Percentiles rank a stretch among this genome's conserved stretches.
Conservation (phyloP, 2,797 vertebrate genomes). For the Eospalax fontanierii region DNA sequence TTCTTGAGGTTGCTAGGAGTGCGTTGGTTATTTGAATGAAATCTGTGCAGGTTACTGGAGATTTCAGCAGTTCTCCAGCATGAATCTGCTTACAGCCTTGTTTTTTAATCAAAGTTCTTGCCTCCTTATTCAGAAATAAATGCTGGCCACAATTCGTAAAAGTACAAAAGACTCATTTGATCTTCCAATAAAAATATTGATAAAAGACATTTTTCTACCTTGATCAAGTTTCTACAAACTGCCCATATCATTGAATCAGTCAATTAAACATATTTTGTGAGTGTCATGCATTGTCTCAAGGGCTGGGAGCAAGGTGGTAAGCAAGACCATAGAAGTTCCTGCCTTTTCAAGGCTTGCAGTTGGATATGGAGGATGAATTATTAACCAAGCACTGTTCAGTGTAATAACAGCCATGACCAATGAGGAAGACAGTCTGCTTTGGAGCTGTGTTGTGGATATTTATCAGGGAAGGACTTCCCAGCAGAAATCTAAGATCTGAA, state of each 20-base stretch:
- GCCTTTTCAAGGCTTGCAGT: not conserved
- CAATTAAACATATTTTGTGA: not conserved
- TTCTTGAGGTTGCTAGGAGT: conserved; percentile 42
- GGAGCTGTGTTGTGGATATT: not conserved
- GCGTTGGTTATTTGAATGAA: not conserved
- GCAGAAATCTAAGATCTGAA: not conserved
- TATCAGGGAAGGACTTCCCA: not conserved
- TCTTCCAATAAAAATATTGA: not conserved
- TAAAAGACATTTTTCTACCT: not conserved
- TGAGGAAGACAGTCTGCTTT: not conserved
- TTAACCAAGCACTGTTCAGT: not conserved
- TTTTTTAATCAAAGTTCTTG: not conserved
- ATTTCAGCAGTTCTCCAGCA: not conserved
- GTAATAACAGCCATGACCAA: not conserved
- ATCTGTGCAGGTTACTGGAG: not conserved
- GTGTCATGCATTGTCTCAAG: not conserved
- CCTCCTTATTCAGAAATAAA: conserved; percentile 14
- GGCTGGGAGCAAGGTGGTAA: not conserved
- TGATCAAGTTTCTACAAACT: not conserved
- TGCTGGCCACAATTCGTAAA: not conserved
- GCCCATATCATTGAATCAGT: not conserved
- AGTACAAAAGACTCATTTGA: not conserved
- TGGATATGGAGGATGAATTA: not conserved
- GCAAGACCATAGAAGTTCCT: not conserved
- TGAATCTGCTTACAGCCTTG: not conserved